Base-by-base conservation (phyloP, 2,888 invertebrate species). In the Mechanitis messenoides region DNA sequence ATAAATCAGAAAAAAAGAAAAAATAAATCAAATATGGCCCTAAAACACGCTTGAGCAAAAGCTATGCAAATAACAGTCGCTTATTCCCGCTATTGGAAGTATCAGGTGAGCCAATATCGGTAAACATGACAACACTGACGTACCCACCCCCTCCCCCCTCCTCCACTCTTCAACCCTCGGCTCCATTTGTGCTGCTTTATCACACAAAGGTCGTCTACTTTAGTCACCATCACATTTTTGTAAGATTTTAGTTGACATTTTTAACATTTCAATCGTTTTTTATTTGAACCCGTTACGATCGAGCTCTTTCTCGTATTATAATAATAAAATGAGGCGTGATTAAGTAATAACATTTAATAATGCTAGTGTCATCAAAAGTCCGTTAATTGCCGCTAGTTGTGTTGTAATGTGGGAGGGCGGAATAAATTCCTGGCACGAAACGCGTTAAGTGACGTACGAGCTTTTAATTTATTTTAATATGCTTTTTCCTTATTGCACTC, bases 91-190 rank as follows among this genome's bases (percentile, higher is more conserved):
- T 50, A 50, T 50, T 50, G 50, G n/a, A 33, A n/a, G 46, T 47
- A 9, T 56, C 33, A 56, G 45, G 45, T 33, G 45, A 46, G 46
- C 38, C 47, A 50, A 38, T 28, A 50, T 50, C 50, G 47, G 58
- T 53, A 58, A 58, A 53, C 56, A 58, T 50, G 58, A 53, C 58
- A 58, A 33, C 33, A 35, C 35, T 20, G 38, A 53, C 58, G 11
- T 47, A n/a, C 35, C 47, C 38, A 31, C 35, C 46, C 35, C 12
- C 4, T 5, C 20, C 11, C 31, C n/a, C 45, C n/a, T 33, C 56
- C 11, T 12, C 2, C 11, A 6, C 4, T 9, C 35, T 47, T 28
- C 20, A 20, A 20, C 38, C 47, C 57, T 35, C 35, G 47, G 35
- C 45, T 47, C 57, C 6, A 35, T 45, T 28, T 45, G 20, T 28